Base-by-base conservation (phyloP, 2,888 invertebrate species). In the Stramonita haemastoma region DNA sequence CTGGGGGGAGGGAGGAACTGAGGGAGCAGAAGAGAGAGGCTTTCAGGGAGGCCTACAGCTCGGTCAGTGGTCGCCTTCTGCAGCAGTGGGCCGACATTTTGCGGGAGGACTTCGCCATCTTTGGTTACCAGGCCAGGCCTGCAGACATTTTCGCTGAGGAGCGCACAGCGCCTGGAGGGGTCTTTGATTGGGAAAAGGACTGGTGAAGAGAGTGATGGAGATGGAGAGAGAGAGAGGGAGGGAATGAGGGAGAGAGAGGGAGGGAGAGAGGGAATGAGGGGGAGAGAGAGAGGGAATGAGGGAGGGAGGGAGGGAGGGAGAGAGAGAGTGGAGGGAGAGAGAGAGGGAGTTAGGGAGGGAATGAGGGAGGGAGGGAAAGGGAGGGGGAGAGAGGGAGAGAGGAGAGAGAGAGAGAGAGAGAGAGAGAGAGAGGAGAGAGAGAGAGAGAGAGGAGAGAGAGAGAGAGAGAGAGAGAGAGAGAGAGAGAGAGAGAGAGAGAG, bases 61-160 rank as follows among this genome's bases (percentile, higher is more conserved):
- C 84, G 0, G 89, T 89, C 32, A 57, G 83, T n/a, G n/a, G 19
- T 0, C 29, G 46, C 34, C 57, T 73, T 22, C 79, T 89, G 46
- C 11, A 34, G 15, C 73, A 70, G n/a, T 26, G 88, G 32, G 36
- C 57, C 36, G 11, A 36, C 0, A 60, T 90, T 1, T 89, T 86
- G 56, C 29, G 86, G 26, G 77, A 86, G 19, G 91, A 91, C 73
- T 90, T 91, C 46, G n/a, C 8, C 8, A 66, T 89, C 46, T 91
- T 91, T 70, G 91, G 87, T 0, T 91, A 91, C 32, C 87, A 90
- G 8, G 36, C 46, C n/a, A n/a, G n/a, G 29, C 91, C 91, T n/a
- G 81, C n/a, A 6, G 57, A 86, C n/a, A 46, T 90, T 0, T 89
- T 88, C 88, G 60, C 86, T 17, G 46, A 77, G 26, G 36, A 17